These are phyloP conservation scores for Ligdia adustata DNA, from an alignment of 2,888 invertebrate genomes.

Conservation along the genomic window DNA sequence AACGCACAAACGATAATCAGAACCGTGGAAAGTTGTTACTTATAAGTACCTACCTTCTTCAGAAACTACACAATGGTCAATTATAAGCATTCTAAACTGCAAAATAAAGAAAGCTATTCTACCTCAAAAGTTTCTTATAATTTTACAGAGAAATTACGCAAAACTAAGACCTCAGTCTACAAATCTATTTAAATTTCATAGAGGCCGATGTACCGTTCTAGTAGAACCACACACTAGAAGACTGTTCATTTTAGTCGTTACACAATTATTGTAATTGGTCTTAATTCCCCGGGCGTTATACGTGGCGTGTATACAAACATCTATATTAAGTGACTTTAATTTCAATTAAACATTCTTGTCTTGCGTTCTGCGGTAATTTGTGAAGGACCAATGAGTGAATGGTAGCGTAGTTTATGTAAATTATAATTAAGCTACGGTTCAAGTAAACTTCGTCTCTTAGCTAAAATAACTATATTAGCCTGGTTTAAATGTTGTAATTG, in stretches of 20 bases:
- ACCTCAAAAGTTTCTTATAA: too few species aligned
- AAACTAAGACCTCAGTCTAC: slow-evolving; percentile 2
- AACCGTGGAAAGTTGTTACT: too few species aligned
- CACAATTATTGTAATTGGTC: slow-evolving; percentile 55
- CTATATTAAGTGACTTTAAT: slow-evolving; percentile 25
- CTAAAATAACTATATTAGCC: slow-evolving; percentile 1
- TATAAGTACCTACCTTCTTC: too few species aligned
- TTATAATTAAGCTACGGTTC: slow-evolving; percentile 3
- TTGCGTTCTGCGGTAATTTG: slow-evolving; percentile 28
- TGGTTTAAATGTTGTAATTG: too few species aligned
- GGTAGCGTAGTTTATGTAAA: slow-evolving; percentile 4
- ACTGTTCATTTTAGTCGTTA: slow-evolving; percentile 46
- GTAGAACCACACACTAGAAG: slow-evolving; percentile 39
- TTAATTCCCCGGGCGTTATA: slow-evolving; percentile 42
- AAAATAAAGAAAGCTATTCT: too few species aligned
- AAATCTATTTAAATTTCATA: slow-evolving; percentile 21
- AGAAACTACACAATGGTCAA: too few species aligned
- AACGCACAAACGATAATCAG: too few species aligned
- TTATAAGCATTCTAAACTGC: too few species aligned
- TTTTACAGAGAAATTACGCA: too few species aligned
- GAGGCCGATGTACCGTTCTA: slow-evolving; percentile 31
- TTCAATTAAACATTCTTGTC: slow-evolving; percentile 33
- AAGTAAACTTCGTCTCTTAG: not conserved
- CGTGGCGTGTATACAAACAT: slow-evolving; percentile 28
- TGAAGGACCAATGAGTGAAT: slow-evolving; percentile 15